Evolutionary conservation across 2,797 vertebrate genomes (phyloP).

Genomic region (Sciaenops ocellatus): DNA sequence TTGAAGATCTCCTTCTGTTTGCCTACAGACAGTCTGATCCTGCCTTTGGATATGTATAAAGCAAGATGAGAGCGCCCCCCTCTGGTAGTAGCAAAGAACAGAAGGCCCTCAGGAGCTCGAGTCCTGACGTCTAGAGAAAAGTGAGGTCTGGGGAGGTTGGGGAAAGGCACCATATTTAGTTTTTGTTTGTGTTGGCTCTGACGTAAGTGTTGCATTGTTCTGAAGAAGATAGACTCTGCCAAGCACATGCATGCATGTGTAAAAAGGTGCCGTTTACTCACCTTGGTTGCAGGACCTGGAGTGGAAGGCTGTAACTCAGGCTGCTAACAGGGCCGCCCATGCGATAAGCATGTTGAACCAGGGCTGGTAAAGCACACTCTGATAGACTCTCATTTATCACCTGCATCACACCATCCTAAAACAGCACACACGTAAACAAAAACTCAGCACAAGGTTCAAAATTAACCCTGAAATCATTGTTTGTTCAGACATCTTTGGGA

Average conservation of each 20-base stretch:
- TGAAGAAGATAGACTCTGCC: conserved; percentile 86
- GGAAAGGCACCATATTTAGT: background rate
- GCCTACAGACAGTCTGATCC: conserved; percentile 87
- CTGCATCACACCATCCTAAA: conserved; percentile 67
- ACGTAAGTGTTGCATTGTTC: conserved; percentile 66
- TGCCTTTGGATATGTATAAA: conserved; percentile 92
- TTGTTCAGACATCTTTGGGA: background rate
- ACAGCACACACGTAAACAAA: conserved; percentile 59
- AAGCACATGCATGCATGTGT: conserved; percentile 63
- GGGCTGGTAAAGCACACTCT: conserved; percentile 70
- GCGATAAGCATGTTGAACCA: conserved; percentile 81
- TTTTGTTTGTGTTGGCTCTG: conserved; percentile 10
- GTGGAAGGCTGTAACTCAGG: conserved; percentile 86
- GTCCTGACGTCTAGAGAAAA: conserved; percentile 91
- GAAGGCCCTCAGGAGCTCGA: conserved; percentile 86
- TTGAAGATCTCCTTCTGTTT: conserved; percentile 89
- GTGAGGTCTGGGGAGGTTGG: conserved; percentile 81
- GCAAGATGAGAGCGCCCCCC: conserved; percentile 86
- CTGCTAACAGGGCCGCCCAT: conserved; percentile 85
- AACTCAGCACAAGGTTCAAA: conserved; percentile 27
- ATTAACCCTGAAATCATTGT: background rate
- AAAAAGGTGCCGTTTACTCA: conserved; percentile 61
- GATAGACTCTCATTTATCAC: conserved; percentile 61
- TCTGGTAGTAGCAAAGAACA: conserved; percentile 86
- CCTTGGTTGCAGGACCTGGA: conserved; percentile 85